These are phyloP conservation scores for Drosophila kohkoa DNA, from an alignment of 1,140 invertebrate species.

Conservation along the genomic window DNA sequence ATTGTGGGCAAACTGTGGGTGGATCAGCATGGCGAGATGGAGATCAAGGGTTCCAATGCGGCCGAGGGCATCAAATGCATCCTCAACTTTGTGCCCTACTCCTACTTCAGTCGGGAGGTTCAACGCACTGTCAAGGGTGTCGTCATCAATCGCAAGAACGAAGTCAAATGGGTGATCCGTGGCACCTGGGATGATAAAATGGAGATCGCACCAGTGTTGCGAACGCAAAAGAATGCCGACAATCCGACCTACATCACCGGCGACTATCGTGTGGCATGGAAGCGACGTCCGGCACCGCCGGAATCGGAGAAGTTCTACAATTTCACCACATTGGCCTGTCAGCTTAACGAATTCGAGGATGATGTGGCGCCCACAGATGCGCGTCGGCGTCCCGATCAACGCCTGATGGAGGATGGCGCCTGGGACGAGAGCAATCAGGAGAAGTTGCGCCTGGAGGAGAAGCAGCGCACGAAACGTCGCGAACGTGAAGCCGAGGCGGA, in stretches of 20 bases:
- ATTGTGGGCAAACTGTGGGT: constrained; percentile 99
- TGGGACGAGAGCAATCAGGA: constrained; percentile 99
- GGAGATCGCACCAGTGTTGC: constrained; percentile 95
- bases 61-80: constrained; percentile 96
- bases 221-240: constrained; percentile 88
- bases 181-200: constrained; percentile 98
- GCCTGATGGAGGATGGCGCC: constrained; percentile 97
- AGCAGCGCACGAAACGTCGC: constrained; percentile 92
- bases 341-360: constrained; percentile 97
- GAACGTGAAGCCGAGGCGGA: constrained; percentile 92
- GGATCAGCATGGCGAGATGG: constrained; percentile 99
- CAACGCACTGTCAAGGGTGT: constrained; percentile 95
- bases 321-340: constrained; percentile 97
- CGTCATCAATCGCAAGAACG: constrained; percentile 89
- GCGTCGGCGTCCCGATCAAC: constrained; percentile 96
- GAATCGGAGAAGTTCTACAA: constrained; percentile 93
- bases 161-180: constrained; percentile 90
- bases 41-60: constrained; percentile 94
- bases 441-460: constrained; percentile 95
- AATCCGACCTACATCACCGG: constrained; percentile 97
- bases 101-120: constrained; percentile 98
- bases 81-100: constrained; percentile 98
- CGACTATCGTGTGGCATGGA: constrained; percentile 93
- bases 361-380: constrained; percentile 98
- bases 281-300: constrained; percentile 90